These are phyloP conservation scores for Pyrrhosoma nymphula DNA, from an alignment of 2,888 invertebrate genomes.

Conservation along the genomic window DNA sequence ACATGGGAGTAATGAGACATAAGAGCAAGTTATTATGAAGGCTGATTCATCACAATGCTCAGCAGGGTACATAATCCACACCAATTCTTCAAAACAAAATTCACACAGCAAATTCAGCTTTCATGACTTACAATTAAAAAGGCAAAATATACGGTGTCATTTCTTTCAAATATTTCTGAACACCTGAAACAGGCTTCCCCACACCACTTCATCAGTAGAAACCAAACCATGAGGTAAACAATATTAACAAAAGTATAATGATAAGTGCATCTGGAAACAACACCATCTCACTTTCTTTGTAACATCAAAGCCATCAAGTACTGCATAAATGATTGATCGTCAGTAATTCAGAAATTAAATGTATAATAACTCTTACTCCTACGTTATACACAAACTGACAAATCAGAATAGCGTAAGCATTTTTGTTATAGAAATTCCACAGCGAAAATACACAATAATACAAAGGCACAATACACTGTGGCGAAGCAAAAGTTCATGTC, in stretches of 20 bases:
- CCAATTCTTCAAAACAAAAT: slow-evolving; percentile 45
- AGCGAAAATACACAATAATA: slow-evolving; percentile 58
- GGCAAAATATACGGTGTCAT: slow-evolving; percentile 58
- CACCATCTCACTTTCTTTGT: slow-evolving; percentile 52
- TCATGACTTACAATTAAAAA: slow-evolving; percentile 28
- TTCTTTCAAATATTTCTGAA: slow-evolving; percentile 30
- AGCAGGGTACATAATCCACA: slow-evolving; percentile 65
- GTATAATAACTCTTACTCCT: slow-evolving; percentile 37
- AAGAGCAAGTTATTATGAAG: slow-evolving; percentile 63
- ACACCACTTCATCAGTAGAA: slow-evolving; percentile 60
- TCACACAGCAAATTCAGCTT: slow-evolving; percentile 61
- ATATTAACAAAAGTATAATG: slow-evolving; percentile 50
- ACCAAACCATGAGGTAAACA: slow-evolving; percentile 59
- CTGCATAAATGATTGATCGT: slow-evolving; percentile 48
- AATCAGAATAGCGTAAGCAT: slow-evolving; percentile 59
- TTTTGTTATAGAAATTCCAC: slow-evolving; percentile 45
- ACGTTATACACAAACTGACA: slow-evolving; percentile 61
- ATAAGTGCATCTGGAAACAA: slow-evolving; percentile 59
- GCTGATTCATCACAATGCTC: slow-evolving; percentile 62
- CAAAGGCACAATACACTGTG: slow-evolving; percentile 62
- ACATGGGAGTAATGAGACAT: slow-evolving; percentile 66
- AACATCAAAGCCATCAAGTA: slow-evolving; percentile 64
- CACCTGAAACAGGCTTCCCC: slow-evolving; percentile 59
- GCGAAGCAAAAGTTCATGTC: slow-evolving; percentile 56
- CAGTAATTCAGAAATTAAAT: slow-evolving; percentile 41